A percentile compares a stretch with the other conserved stretches of the same genome.
These are phyloP conservation scores for Macrocentrus cingulum DNA, from an alignment of 1,140 invertebrate genomes.

Conservation along the genomic window DNA sequence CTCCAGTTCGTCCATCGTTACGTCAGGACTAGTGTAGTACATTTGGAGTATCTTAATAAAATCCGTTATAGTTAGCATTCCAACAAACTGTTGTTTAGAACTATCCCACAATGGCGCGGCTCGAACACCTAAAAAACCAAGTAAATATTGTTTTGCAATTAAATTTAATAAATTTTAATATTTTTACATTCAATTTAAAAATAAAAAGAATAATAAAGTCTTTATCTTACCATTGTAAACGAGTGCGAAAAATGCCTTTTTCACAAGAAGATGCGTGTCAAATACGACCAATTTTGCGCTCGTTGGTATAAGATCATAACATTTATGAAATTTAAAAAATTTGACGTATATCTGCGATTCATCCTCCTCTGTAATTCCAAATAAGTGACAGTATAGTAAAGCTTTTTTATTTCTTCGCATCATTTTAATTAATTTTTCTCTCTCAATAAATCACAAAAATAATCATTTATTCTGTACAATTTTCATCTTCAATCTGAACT, in stretches of 20 bases:
- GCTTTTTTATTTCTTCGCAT: conserved; percentile 45
- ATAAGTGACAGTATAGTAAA: conserved; percentile 51
- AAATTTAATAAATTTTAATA: too few relatives aligned
- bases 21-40: conserved; percentile 92
- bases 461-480: too few relatives aligned
- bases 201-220: too few relatives aligned
- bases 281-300: conserved; percentile 99
- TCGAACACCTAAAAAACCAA: conserved; percentile 73
- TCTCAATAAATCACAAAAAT: too few relatives aligned
- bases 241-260: conserved; percentile 98
- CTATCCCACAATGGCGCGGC: conserved; percentile 98
- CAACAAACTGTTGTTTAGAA: conserved; percentile 84
- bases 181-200: too few relatives aligned
- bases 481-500: too few relatives aligned
- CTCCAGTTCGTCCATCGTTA: conserved; percentile 94
- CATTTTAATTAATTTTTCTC: conserved; percentile 33
- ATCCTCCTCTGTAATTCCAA: conserved; percentile 86
- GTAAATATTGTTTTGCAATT: too few relatives aligned
- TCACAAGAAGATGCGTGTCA: conserved; percentile 97
- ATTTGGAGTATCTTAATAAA: conserved; percentile 98
- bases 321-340: conserved; percentile 99
- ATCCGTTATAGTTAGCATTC: conserved; percentile 99
- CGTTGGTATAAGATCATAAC: conserved; percentile 98
- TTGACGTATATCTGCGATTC: conserved; percentile 96
- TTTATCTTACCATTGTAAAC: conserved; percentile 89